Conservation (phyloP, 2,113 vertebrate species). For the Caracal caracal region DNA sequence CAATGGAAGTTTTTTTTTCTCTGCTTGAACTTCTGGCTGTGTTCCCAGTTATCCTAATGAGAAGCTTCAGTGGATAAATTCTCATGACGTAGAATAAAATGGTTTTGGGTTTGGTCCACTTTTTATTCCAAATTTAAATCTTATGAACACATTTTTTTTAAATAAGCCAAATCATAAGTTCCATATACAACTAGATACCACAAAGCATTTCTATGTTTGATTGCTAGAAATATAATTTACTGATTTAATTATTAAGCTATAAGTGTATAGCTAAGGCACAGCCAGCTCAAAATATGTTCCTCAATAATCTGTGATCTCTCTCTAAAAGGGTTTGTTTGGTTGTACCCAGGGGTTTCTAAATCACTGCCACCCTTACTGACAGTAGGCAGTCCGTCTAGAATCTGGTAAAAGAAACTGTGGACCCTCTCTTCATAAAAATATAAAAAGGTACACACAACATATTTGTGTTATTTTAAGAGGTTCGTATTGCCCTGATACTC, state of each 20-base stretch:
- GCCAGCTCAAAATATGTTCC: neutral
- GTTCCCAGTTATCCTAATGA: slow-evolving; percentile 14
- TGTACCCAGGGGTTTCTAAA: neutral
- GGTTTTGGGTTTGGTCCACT: neutral
- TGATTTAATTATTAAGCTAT: neutral
- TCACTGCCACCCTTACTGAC: neutral
- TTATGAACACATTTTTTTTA: neutral
- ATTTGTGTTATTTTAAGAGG: neutral
- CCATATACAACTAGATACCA: neutral
- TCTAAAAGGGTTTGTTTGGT: neutral
- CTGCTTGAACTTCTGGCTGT: neutral
- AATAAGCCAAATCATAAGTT: neutral
- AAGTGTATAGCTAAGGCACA: neutral
- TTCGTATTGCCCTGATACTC: neutral
- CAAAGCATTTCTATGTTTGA: neutral
- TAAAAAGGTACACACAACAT: neutral
- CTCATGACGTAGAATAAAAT: neutral
- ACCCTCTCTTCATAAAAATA: neutral
- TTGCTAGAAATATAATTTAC: neutral
- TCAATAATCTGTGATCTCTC: neutral
- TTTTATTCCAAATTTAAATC: slow-evolving; percentile 16
- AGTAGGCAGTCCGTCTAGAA: neutral
- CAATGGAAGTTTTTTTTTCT: neutral
- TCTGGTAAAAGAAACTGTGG: neutral
- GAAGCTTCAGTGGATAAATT: slow-evolving; percentile 8